Evolutionary conservation across 2,797 vertebrate species (phyloP).

Genomic region (Gymnoscopelus microlampas): DNA sequence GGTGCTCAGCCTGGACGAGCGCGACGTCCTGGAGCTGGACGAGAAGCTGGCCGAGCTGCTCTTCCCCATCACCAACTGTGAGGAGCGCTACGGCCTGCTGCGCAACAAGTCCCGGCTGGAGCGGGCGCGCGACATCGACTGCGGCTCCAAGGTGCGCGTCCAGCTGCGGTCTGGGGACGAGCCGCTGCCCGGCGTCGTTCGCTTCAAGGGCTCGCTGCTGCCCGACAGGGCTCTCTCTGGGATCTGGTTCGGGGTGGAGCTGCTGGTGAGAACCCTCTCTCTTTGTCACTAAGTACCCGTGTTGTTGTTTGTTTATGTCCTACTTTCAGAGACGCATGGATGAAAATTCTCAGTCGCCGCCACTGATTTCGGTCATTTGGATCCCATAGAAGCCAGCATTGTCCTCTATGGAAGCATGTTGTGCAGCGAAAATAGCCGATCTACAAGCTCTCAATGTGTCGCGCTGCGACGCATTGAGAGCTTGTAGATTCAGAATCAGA

Average conservation of each 20-base stretch:
- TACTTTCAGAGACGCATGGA: too few relatives aligned
- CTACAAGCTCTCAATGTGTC: too few relatives aligned
- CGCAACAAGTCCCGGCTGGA: constrained; percentile 88
- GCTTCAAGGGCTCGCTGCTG: constrained; percentile 93
- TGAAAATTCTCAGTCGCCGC: too few relatives aligned
- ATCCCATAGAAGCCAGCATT: too few relatives aligned
- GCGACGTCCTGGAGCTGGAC: constrained; percentile 91
- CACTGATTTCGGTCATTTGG: too few relatives aligned
- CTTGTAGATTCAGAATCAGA: too few relatives aligned
- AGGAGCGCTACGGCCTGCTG: constrained; percentile 92
- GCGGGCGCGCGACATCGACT: constrained; percentile 90
- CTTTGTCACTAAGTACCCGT: neutral
- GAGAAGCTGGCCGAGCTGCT: constrained; percentile 94
- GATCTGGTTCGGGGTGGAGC: constrained; percentile 97
- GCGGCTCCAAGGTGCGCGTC: constrained; percentile 92
- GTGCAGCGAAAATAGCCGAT: too few relatives aligned
- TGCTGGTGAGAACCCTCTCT: constrained; percentile 87
- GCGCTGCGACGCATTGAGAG: too few relatives aligned
- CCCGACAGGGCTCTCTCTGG: constrained; percentile 92
- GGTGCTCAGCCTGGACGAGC: constrained; percentile 91
- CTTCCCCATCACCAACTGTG: constrained; percentile 97
- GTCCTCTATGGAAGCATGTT: too few relatives aligned
- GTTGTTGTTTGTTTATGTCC: neutral
- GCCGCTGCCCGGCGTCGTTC: constrained; percentile 93
- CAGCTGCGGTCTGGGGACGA: constrained; percentile 93